Conservation (phyloP, 2,888 invertebrate species). For the Platycheirus rosarum region DNA sequence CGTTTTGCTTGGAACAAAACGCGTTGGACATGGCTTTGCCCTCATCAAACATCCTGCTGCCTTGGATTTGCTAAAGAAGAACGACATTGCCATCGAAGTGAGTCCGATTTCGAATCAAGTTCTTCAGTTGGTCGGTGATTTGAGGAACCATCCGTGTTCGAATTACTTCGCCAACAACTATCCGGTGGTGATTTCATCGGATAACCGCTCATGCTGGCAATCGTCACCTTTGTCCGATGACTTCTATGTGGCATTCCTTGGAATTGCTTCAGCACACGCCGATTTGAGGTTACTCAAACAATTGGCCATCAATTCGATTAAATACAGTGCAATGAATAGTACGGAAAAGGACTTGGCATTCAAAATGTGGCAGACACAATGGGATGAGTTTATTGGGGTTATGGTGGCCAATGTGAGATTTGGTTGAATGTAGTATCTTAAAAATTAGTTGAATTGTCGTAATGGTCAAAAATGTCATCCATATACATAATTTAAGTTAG, state of each 20-base stretch:
- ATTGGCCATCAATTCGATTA: conserved; percentile 88
- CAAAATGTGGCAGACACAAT: conserved; percentile 84
- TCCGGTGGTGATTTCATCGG: conserved; percentile 90
- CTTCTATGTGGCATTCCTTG: conserved; percentile 90
- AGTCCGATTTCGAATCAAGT: conserved; percentile 92
- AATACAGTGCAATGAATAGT: conserved; percentile 85
- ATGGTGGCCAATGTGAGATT: neutral
- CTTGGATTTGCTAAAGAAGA: conserved; percentile 84
- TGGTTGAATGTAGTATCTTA: neutral
- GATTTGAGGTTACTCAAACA: conserved; percentile 89
- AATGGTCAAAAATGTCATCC: too few species aligned
- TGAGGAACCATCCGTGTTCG: conserved; percentile 89
- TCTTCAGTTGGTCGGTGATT: conserved; percentile 87
- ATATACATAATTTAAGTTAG: too few species aligned
- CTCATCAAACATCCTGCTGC: conserved; percentile 88
- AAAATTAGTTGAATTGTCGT: too few species aligned
- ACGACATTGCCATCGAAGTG: conserved; percentile 88
- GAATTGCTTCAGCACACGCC: conserved; percentile 86
- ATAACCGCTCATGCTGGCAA: conserved; percentile 91
- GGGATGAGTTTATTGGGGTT: conserved; percentile 81
- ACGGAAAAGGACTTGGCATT: conserved; percentile 83
- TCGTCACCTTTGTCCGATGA: conserved; percentile 89
- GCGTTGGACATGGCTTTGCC: conserved; percentile 91
- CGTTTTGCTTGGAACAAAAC: conserved; percentile 87
- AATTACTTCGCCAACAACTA: conserved; percentile 86